Evolutionary conservation across 2,888 invertebrate genomes (phyloP).

Genomic region (Physocephala rufipes): DNA sequence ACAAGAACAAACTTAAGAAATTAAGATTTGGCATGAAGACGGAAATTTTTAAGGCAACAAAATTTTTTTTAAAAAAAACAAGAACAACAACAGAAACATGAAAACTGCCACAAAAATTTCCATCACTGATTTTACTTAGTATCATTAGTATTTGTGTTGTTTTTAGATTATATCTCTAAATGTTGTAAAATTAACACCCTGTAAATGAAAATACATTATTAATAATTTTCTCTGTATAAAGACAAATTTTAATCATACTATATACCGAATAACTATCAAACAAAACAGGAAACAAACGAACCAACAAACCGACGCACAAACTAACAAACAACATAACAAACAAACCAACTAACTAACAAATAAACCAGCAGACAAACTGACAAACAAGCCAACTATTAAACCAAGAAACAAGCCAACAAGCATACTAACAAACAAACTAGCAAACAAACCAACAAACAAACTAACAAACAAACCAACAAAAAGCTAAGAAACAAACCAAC

Average conservation of each 20-base stretch:
- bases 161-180: background rate
- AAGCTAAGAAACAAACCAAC: no score
- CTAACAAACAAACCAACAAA: no score
- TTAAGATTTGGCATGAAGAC: constrained; percentile 37
- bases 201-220: constrained; percentile 7
- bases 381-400: no score
- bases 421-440: no score
- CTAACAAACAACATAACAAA: no score
- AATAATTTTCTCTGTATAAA: constrained; percentile 13
- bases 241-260: background rate
- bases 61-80: constrained; percentile 34
- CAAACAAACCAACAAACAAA: no score
- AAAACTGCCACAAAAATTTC: constrained; percentile 36
- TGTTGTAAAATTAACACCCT: constrained; percentile 35
- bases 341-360: no score
- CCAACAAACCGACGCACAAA: constrained; percentile 13
- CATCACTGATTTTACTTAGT: constrained; percentile 59
- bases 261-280: background rate
- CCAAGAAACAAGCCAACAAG: no score
- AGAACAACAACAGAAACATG: constrained; percentile 32
- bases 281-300: background rate
- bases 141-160: background rate
- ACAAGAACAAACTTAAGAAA: constrained; percentile 21
- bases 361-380: no score
- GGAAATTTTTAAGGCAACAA: constrained; percentile 29